phyloP scores from a whole-genome alignment of 2,113 vertebrate species.

The Colistium nudipinnis region DNA sequence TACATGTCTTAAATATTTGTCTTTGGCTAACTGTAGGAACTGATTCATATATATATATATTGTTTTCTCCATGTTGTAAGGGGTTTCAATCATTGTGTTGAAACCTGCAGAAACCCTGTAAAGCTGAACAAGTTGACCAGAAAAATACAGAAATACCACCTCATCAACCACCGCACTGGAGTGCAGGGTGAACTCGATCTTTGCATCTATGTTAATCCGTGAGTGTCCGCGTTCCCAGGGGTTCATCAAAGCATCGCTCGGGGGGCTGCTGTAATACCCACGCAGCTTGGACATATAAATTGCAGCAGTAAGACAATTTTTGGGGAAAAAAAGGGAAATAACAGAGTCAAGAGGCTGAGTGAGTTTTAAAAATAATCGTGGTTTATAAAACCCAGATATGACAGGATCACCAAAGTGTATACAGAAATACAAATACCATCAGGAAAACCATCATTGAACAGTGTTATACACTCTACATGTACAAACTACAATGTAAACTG shows the following conservation, averaged over 20 bases:
- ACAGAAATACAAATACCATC: conserved; percentile 86
- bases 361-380: conserved; percentile 86
- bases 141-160: too few relatives aligned
- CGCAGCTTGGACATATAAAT: neutral
- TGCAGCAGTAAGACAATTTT: neutral
- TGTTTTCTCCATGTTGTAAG: neutral
- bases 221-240: neutral
- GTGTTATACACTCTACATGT: conserved; percentile 79
- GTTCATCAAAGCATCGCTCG: neutral
- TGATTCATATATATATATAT: neutral
- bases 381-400: conserved; percentile 89
- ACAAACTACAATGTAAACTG: conserved; percentile 79
- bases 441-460: conserved; percentile 81
- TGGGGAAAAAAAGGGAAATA: neutral
- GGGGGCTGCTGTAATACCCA: neutral
- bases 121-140: neutral
- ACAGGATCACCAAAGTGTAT: conserved; percentile 87
- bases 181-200: neutral
- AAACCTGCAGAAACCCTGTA: neutral
- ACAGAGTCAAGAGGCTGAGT: conserved; percentile 66
- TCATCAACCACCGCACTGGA: neutral
- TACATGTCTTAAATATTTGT: too few relatives aligned
- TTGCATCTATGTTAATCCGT: neutral
- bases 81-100: neutral
- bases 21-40: too few relatives aligned